A percentile compares a stretch with the other conserved stretches of the same genome.
phyloP scores from a whole-genome alignment of 2,888 invertebrate genomes.

The Pandemis heparana region DNA sequence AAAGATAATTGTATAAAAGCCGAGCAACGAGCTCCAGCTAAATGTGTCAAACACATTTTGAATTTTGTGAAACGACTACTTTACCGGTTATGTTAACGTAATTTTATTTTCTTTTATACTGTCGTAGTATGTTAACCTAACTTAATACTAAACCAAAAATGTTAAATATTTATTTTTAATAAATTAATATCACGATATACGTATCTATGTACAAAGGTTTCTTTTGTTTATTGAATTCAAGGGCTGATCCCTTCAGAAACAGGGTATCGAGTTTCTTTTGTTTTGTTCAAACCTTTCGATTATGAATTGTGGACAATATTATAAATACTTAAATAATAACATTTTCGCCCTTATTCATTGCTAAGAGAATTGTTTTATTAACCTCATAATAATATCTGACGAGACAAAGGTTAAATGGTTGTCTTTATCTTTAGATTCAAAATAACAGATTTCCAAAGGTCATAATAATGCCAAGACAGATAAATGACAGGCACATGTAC shows the following conservation, averaged over 20 bases:
- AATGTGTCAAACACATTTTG: constrained; percentile 30
- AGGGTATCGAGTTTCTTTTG: constrained; percentile 69
- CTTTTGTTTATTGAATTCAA: constrained; percentile 47
- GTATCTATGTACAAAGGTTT: constrained; percentile 57
- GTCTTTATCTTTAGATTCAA: not conserved
- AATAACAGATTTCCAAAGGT: not conserved
- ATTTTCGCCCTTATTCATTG: constrained; percentile 63
- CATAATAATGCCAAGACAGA: too few species aligned
- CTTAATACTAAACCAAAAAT: not conserved
- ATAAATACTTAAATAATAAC: constrained; percentile 50
- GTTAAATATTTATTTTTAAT: constrained; percentile 40
- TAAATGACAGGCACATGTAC: too few species aligned
- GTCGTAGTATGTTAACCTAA: not conserved
- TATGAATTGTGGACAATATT: constrained; percentile 75
- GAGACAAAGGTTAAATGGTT: not conserved
- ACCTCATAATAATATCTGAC: not conserved
- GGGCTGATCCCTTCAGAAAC: constrained; percentile 60
- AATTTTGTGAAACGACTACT: not conserved
- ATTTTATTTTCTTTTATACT: not conserved
- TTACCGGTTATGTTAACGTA: not conserved
- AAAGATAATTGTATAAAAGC: constrained; percentile 1
- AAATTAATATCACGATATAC: constrained; percentile 52
- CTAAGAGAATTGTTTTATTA: not conserved
- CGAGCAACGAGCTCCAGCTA: constrained; percentile 1
- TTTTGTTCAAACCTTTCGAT: constrained; percentile 55